phyloP scores from a whole-genome alignment of 2,888 invertebrate species.

The Sphaerophoria rueppellii region DNA sequence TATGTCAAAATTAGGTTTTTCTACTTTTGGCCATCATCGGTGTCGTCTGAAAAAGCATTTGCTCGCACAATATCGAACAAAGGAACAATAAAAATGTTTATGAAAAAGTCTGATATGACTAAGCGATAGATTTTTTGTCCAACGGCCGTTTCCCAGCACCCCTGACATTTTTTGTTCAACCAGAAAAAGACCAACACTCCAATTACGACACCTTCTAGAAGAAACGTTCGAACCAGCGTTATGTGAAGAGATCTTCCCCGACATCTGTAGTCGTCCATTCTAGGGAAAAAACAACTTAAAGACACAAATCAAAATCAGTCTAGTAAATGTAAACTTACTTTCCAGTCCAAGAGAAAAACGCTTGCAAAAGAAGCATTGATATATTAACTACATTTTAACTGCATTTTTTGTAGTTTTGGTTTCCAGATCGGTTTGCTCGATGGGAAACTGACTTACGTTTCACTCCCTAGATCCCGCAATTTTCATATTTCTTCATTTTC shows the following conservation, averaged over 20 bases:
- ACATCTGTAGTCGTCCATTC: slow-evolving; percentile 87
- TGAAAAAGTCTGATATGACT: slow-evolving; percentile 86
- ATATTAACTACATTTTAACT: slow-evolving; percentile 86
- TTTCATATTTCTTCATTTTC: no score
- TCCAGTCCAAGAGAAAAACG: slow-evolving; percentile 85
- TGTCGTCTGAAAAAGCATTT: no score
- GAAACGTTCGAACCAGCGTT: slow-evolving; percentile 87
- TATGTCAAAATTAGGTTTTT: no score
- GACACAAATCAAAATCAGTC: not conserved
- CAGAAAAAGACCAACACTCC: slow-evolving; percentile 87
- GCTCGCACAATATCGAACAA: slow-evolving; percentile 83
- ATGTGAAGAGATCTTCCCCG: slow-evolving; percentile 87
- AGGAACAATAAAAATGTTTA: slow-evolving; percentile 84
- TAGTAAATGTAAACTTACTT: slow-evolving; percentile 80
- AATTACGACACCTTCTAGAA: slow-evolving; percentile 86
- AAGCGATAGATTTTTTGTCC: slow-evolving; percentile 89
- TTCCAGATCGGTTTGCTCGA: no score
- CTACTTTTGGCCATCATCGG: no score
- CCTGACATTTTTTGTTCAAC: slow-evolving; percentile 82
- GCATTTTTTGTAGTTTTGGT: no score
- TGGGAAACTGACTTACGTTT: no score
- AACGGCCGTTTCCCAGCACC: slow-evolving; percentile 89
- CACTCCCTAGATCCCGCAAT: no score
- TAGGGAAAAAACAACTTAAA: slow-evolving; percentile 76
- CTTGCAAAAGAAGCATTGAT: slow-evolving; percentile 85